A percentile compares a stretch with the other conserved stretches of the same genome.
These are phyloP conservation scores for Heliothis subflexa DNA, from an alignment of 1,140 invertebrate genomes.

Conservation along the genomic window DNA sequence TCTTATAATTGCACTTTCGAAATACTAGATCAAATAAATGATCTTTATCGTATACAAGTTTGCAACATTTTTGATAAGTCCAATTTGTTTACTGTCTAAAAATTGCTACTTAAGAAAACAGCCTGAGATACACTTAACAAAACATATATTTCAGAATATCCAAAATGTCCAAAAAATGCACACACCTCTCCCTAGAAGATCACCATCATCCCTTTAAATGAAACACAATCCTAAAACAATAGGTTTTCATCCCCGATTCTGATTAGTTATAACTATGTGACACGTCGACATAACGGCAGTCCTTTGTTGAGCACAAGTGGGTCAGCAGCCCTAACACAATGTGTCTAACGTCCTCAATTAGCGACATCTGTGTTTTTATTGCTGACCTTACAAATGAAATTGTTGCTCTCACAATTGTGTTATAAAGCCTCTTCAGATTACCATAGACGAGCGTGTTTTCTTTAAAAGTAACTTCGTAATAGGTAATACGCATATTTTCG, in stretches of 20 bases:
- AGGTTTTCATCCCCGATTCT: conserved; percentile 1
- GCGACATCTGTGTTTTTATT: conserved; percentile 46
- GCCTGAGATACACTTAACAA: background rate
- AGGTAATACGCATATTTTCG: too few relatives aligned
- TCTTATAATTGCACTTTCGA: too few relatives aligned
- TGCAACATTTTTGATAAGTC: too few relatives aligned
- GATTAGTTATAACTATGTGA: conserved; percentile 13
- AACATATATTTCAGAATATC: background rate
- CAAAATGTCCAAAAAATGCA: background rate
- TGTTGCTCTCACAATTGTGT: conserved; percentile 17
- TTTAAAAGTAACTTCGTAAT: too few relatives aligned
- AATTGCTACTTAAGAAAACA: background rate
- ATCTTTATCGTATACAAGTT: too few relatives aligned
- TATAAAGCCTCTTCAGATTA: background rate
- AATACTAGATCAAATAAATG: too few relatives aligned
- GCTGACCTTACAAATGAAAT: conserved; percentile 23
- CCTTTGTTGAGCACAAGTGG: conserved; percentile 11
- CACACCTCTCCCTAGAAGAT: background rate
- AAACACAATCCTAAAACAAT: conserved; percentile 11
- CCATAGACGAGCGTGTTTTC: background rate
- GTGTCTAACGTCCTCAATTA: conserved; percentile 39
- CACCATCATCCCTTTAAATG: background rate
- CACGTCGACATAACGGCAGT: conserved; percentile 4
- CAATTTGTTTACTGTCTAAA: background rate
- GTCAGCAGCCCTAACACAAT: conserved; percentile 4